A percentile compares a stretch with the other conserved stretches of the same genome.
Conservation (phyloP, 2,888 invertebrate species). For the Chalcosyrphus nemorum region DNA sequence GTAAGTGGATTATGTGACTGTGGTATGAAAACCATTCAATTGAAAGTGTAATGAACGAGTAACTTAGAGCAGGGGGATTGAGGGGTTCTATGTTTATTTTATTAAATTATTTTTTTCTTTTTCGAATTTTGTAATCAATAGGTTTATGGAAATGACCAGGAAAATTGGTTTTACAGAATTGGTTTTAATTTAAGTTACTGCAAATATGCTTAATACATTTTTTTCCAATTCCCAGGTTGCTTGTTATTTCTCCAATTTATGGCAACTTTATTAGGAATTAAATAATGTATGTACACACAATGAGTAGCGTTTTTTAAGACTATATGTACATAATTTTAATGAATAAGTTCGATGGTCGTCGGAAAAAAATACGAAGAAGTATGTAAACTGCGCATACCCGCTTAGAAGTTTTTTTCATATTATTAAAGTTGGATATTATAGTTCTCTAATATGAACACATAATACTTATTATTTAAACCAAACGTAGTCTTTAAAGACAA, state of each 20-base stretch:
- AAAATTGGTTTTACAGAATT: background rate
- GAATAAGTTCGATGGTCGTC: background rate
- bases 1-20: constrained; percentile 59
- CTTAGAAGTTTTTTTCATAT: background rate
- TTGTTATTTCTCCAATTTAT: background rate
- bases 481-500: too few species aligned
- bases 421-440: too few species aligned
- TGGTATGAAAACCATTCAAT: constrained; percentile 39
- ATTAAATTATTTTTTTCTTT: constrained; percentile 19
- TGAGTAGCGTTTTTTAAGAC: background rate
- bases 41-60: constrained; percentile 53
- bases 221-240: background rate
- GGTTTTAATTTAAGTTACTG: background rate
- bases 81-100: constrained; percentile 35
- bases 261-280: constrained; percentile 15
- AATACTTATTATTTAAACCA: too few species aligned
- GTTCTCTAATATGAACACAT: too few species aligned
- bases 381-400: background rate
- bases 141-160: background rate
- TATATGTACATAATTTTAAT: background rate
- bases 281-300: background rate
- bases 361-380: background rate
- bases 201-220: background rate
- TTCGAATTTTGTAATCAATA: background rate
- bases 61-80: background rate